Base-by-base conservation (phyloP, 1,140 invertebrate genomes). In the Maconellicoccus hirsutus region DNA sequence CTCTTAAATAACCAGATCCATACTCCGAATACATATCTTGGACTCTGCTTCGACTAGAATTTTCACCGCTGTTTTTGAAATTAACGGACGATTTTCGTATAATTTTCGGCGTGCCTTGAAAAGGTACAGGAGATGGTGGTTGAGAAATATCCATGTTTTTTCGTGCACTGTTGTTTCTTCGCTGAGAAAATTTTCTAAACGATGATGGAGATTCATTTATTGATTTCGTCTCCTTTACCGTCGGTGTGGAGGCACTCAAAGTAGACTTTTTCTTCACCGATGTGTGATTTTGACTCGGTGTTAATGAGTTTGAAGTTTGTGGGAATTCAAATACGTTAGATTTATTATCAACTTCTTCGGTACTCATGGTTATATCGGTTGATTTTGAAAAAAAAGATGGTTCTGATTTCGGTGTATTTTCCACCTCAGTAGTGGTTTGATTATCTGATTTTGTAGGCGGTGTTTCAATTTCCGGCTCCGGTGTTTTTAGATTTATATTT, bases 91-190 rank as follows among this genome's bases (percentile, higher is more conserved):
- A n/a, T 63, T 74, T 71, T 8, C 73, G 69, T 1, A 73, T 70
- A 21, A 76, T 77, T 25, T 70, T 74, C 0, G 77, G 76, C 10
- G 77, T 77, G 26, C 77, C 76, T 70, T 75, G 76, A 27, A 23
- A 23, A 1, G 25, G 25, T 66, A 74, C 76, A 22, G 74, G 73
- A 1, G 73, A 74, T 0, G 76, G 75, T 7, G 76, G 75, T 19
- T 72, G 74, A 2, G 73, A 73, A 22, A 72, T 39, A 25, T 74
- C 72, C 23, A 71, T 23, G 10, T 23, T 23, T 66, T 66, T 66
- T 4, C 61, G 61, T 4, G 3, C 22, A 26, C 27, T 72, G 33
- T 73, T 72, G 12, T 27, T 61, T 27, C 26, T 10, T 71, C 23
- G 16, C 26, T 70, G 26, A 29, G 23, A 69, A 23, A 70, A 27